Conservation (phyloP, 2,113 vertebrate species). For the Salvelinus fontinalis region DNA sequence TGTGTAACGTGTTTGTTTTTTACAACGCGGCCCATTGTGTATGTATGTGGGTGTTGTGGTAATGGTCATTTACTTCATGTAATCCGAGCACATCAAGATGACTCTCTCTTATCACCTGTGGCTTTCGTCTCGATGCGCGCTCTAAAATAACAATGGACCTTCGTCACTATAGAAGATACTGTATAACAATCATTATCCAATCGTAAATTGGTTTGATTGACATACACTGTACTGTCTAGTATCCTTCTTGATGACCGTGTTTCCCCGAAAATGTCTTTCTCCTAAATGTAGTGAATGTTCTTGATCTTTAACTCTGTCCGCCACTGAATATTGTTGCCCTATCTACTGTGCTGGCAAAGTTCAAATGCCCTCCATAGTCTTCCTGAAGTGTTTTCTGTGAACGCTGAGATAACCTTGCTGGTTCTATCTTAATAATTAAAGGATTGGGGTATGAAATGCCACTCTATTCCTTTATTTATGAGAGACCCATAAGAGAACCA, state of each 20-base stretch:
- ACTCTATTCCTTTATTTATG: slow-evolving; percentile 71
- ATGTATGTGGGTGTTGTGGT: slow-evolving; percentile 37
- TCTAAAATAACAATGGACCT: not conserved
- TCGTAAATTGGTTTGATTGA: no score
- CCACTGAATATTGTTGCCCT: slow-evolving; percentile 56
- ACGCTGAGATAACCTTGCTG: slow-evolving; percentile 66
- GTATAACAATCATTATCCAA: no score
- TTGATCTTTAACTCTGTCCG: slow-evolving; percentile 37
- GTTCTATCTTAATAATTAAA: slow-evolving; percentile 73
- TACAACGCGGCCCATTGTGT: slow-evolving; percentile 47
- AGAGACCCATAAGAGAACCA: slow-evolving; percentile 56
- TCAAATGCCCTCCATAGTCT: slow-evolving; percentile 43
- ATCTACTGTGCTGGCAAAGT: slow-evolving; percentile 62
- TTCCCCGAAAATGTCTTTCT: no score
- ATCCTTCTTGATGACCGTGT: no score
- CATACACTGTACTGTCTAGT: no score
- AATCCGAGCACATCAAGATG: slow-evolving; percentile 46
- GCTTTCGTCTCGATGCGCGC: slow-evolving; percentile 20
- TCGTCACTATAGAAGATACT: no score
- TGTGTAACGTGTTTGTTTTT: slow-evolving; percentile 46
- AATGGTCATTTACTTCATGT: slow-evolving; percentile 66
- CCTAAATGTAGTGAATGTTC: slow-evolving; percentile 15
- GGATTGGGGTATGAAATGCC: slow-evolving; percentile 68
- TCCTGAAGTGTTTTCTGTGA: slow-evolving; percentile 52
- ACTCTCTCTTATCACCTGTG: slow-evolving; percentile 61